Evolutionary conservation across 2,888 invertebrate genomes (phyloP), one percentile per base, ranked within the genome.

Genomic region (Caradrina kadenii): DNA sequence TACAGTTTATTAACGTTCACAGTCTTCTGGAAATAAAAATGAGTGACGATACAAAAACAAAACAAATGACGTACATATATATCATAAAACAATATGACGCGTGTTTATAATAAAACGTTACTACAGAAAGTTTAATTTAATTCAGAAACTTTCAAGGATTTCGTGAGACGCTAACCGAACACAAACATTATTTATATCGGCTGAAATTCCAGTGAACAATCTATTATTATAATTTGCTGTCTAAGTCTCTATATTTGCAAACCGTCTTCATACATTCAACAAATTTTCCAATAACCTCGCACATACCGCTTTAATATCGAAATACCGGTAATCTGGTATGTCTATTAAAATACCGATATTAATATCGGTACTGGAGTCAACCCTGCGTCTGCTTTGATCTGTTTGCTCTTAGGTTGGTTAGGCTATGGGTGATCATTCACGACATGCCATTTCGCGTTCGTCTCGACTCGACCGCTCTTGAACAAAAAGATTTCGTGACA

Each of bases 311-410:
- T 55, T 60, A 69, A 69, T 73, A 76, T 58, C 56, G 31, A 55
- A 72, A 83, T 83, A 61, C 69, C 73, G n/a, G 48, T 59, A 55
- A 73, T 62, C 26, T 26, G 50, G 62, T 52, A 69, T 69, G 75
- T 75, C 67, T 6, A 73, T 75, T 59, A 69, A 69, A 71, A 76
- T 80, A 63, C 35, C 72, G 22, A 22, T 58, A 49, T 19, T 19
- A 68, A 64, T 67, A 69, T 31, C 52, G 10, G 22, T 10, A 54
- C 2, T 31, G 26, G 55, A 4, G 78, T 42, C 79, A 84, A 66
- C 90, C 90, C 88, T 89, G 80, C 35, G 7, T 22, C 59, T 26
- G 73, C 86, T 89, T 88, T 89, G 88, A 88, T 89, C 86, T 86
- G 86, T 88, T 87, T 87, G 80, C 82, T 81, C 79, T 85, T 70